phyloP scores from a whole-genome alignment of 1,140 invertebrate species.

The Drosophila simulans region DNA sequence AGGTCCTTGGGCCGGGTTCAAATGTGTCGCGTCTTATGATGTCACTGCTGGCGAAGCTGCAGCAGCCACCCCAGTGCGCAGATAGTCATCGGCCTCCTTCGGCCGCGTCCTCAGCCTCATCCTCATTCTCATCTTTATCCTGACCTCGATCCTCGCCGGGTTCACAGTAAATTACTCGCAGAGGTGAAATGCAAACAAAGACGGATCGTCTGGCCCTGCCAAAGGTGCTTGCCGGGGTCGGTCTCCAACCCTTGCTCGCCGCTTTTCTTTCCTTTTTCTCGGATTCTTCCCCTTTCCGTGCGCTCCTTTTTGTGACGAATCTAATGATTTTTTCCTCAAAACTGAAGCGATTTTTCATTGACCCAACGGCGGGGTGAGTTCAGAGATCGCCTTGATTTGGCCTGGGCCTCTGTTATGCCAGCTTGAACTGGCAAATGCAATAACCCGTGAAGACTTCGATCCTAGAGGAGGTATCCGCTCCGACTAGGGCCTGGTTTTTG shows the following conservation, averaged over 20 bases:
- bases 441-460: slow-evolving; percentile 61
- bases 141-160: slow-evolving; percentile 54
- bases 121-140: not conserved
- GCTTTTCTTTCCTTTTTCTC: slow-evolving; percentile 45
- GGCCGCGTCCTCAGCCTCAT: slow-evolving; percentile 14
- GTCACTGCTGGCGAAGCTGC: slow-evolving; percentile 60
- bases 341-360: slow-evolving; percentile 80
- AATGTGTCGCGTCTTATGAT: slow-evolving; percentile 83
- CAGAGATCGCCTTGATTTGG: slow-evolving; percentile 64
- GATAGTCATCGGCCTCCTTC: slow-evolving; percentile 56
- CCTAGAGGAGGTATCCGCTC: slow-evolving; percentile 38
- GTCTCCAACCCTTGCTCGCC: slow-evolving; percentile 67
- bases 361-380: slow-evolving; percentile 67
- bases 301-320: slow-evolving; percentile 71
- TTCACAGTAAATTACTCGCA: slow-evolving; percentile 81
- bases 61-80: slow-evolving; percentile 47
- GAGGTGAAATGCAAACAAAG: slow-evolving; percentile 82
- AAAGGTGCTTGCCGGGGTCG: slow-evolving; percentile 37
- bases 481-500: slow-evolving; percentile 50
- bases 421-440: slow-evolving; percentile 72
- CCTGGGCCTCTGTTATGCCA: slow-evolving; percentile 64
- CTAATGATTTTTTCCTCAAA: slow-evolving; percentile 81
- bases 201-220: slow-evolving; percentile 40
- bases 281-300: slow-evolving; percentile 25
- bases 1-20: slow-evolving; percentile 64